Evolutionary conservation across 2,888 invertebrate genomes (phyloP), one percentile per base, ranked within the genome.

Genomic region (Hermodice carunculata): DNA sequence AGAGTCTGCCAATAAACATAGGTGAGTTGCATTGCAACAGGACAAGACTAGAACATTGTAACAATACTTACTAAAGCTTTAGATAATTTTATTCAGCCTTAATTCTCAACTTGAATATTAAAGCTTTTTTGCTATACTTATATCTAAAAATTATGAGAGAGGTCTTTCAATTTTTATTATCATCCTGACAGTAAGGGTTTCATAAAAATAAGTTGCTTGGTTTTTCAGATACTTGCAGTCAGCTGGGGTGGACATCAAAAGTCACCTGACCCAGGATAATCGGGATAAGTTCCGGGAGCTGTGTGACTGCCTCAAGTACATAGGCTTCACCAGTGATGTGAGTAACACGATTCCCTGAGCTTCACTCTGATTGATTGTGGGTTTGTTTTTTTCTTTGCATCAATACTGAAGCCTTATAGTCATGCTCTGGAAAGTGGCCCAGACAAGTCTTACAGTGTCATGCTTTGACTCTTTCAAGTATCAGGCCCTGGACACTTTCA

Each of bases 291-390:
- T 60, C 37, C 29, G 26, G 2, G 60, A 60, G 31, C 43, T 65
- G 34, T 22, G 57, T 11, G 44, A 48, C 37, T 56, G 61, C 32
- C 42, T 56, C 26, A 22, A 43, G 32, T 51, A 57, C 40, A 49
- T 61, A 19, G 49, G 61, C 14, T 56, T 60, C 49, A 49, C 59
- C 4, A 59, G 70, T 22, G 69, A 76, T 51, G 78, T 78, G 64
- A 70, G 74, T 69, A 31, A n/a, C 3, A 8, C 19, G 3, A 48
- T 24, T 22, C 28, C 1, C 32, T 44, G 46, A 44, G 3, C 8
- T 22, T 29, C 14, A 51, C 46, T 46, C 11, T 22, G 11, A n/a
- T 22, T 24, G 26, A 8, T 49, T 49, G 5, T 49, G 26, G 22
- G 22, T 29, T 26, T n/a, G 46, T 14, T 8, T 22, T 17, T 11